Conservation (phyloP, 2,113 vertebrate genomes). For the Hippocampus zosterae region DNA sequence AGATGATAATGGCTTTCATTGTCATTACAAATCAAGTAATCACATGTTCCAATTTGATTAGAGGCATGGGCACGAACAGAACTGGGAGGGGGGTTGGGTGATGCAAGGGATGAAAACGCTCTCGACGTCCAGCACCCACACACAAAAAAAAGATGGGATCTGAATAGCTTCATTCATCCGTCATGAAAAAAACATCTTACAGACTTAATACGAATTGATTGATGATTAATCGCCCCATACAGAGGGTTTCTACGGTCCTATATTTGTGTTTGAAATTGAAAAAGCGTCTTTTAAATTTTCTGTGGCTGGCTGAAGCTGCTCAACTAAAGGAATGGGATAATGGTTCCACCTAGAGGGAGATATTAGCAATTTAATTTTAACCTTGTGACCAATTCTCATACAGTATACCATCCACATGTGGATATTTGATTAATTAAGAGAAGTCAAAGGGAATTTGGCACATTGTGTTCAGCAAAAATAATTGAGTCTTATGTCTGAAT, state of each 20-base stretch:
- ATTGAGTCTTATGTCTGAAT: neutral
- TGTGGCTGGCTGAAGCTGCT: constrained; percentile 1
- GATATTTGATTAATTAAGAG: neutral
- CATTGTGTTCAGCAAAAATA: neutral
- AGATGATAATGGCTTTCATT: neutral
- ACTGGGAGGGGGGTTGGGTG: neutral
- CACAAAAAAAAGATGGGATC: neutral
- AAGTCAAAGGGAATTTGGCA: neutral
- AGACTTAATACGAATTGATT: neutral
- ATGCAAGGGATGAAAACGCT: neutral
- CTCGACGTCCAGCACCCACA: neutral
- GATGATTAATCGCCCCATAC: neutral
- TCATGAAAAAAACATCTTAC: no score
- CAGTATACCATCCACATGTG: neutral
- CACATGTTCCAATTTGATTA: neutral
- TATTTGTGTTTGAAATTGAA: neutral
- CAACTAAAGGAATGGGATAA: constrained; percentile 11
- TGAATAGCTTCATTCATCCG: neutral
- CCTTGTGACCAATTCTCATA: neutral
- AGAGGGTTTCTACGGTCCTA: neutral
- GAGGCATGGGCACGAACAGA: neutral
- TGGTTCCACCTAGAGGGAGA: constrained; percentile 16
- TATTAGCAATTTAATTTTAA: neutral
- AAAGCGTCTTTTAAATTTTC: constrained; percentile 1
- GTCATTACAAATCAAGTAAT: neutral